These are phyloP conservation scores for Atrichornis clamosus DNA, from an alignment of 2,113 vertebrate species.

Conservation along the genomic window DNA sequence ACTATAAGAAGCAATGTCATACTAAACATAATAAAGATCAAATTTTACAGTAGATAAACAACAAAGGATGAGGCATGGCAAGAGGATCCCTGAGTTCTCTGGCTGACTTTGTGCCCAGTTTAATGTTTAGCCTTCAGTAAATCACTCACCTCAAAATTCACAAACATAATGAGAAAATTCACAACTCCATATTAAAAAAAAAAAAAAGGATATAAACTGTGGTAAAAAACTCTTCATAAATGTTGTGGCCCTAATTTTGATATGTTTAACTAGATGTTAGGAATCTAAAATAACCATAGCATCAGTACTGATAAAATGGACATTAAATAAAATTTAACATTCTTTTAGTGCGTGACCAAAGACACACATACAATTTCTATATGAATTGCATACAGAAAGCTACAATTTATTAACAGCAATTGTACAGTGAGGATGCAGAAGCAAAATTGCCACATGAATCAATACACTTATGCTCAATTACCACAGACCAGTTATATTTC, in stretches of 20 bases:
- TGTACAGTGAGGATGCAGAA: neutral
- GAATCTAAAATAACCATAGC: neutral
- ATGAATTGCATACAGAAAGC: neutral
- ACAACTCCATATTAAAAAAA: neutral
- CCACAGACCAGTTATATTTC: neutral
- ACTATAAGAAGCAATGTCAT: neutral
- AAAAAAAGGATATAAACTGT: neutral
- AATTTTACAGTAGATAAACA: neutral
- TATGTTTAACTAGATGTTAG: neutral
- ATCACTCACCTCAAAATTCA: neutral
- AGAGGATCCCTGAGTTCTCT: neutral
- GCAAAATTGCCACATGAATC: neutral
- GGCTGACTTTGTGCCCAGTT: neutral
- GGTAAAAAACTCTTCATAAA: neutral
- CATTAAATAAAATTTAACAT: neutral
- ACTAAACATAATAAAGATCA: neutral
- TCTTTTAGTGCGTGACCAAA: neutral
- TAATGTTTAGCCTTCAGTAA: neutral
- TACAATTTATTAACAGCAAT: neutral
- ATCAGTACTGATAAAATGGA: neutral
- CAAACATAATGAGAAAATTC: neutral
- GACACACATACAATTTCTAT: neutral
- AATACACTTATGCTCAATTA: neutral
- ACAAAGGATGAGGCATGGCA: neutral
- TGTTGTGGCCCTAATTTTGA: neutral